Evolutionary conservation across 2,797 vertebrate species (phyloP).

Genomic region (Crossoptilon crossoptilon): DNA sequence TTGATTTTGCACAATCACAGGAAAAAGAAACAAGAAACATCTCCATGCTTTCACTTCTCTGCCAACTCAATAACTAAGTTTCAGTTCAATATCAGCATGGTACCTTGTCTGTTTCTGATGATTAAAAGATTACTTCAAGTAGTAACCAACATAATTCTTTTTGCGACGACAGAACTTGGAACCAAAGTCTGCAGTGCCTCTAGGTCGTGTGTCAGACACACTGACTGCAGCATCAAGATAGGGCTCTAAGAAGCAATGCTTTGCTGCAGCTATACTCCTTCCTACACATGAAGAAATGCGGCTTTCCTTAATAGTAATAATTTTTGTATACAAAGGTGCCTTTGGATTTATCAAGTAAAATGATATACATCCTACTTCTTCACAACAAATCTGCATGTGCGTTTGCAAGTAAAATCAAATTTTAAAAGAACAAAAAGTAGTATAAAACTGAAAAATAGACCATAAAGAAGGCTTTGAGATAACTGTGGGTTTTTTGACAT

Average conservation of each 20-base stretch:
- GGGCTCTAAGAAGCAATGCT: not conserved
- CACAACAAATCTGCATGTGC: accelerated
- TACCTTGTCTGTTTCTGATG: not conserved
- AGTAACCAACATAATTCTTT: not conserved
- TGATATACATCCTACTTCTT: not conserved
- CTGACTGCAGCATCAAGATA: not conserved
- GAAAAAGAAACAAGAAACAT: not conserved
- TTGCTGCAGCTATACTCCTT: not conserved
- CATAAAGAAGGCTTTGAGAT: not conserved
- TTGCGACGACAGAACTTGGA: accelerated
- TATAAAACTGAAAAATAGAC: not conserved
- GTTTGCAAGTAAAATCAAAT: not conserved
- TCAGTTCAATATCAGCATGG: accelerated
- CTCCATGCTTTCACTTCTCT: not conserved
- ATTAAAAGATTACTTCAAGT: not conserved
- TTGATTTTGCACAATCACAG: not conserved
- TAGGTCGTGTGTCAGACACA: accelerated
- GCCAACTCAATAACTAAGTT: not conserved
- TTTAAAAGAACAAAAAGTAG: accelerated
- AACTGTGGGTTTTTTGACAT: not conserved
- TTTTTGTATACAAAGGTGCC: not conserved
- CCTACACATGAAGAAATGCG: not conserved
- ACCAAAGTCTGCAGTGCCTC: not conserved
- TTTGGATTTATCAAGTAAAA: not conserved
- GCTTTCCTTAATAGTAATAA: not conserved